Percentiles rank a stretch among this genome's conserved stretches.
Evolutionary conservation across 1,140 invertebrate genomes (phyloP).

Genomic region (Zophobas morio): DNA sequence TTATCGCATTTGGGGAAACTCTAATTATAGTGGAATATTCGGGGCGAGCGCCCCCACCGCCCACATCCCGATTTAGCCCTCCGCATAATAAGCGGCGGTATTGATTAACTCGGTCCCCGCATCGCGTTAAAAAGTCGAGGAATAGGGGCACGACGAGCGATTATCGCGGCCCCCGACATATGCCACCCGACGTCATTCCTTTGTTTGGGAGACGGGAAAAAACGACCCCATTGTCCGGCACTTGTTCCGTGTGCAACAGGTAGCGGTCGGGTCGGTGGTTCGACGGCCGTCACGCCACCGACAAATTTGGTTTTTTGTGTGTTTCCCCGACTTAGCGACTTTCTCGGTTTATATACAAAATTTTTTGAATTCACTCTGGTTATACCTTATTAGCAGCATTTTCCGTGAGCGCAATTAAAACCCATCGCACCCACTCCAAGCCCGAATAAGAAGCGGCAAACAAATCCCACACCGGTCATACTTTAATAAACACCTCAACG

Average conservation of each 20-base stretch:
- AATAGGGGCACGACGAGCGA: conserved; percentile 17
- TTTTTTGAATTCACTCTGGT: too few species aligned
- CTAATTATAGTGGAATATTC: conserved; percentile 20
- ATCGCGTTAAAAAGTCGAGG: background rate
- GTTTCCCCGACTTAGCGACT: too few species aligned
- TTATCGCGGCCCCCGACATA: conserved; percentile 18
- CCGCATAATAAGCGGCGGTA: background rate
- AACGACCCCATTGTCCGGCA: conserved; percentile 35
- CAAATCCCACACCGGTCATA: too few species aligned
- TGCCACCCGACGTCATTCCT: conserved; percentile 3
- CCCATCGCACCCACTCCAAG: too few species aligned
- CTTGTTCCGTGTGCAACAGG: conserved; percentile 48
- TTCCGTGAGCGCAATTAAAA: too few species aligned
- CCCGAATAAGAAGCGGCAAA: too few species aligned
- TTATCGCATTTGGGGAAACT: background rate
- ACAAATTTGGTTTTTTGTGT: too few species aligned
- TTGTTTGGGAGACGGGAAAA: conserved; percentile 21
- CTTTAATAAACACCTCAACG: too few species aligned
- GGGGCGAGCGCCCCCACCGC: conserved; percentile 1
- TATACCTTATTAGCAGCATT: too few species aligned
- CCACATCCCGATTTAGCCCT: conserved; percentile 5
- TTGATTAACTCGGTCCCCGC: conserved; percentile 22
- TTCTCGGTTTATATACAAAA: too few species aligned
- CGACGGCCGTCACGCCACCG: conserved; percentile 25
- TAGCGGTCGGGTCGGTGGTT: conserved; percentile 36